Evolutionary conservation across 2,888 invertebrate genomes (phyloP), one percentile per base, ranked within the genome.

Genomic region (Mythimna lalbum): DNA sequence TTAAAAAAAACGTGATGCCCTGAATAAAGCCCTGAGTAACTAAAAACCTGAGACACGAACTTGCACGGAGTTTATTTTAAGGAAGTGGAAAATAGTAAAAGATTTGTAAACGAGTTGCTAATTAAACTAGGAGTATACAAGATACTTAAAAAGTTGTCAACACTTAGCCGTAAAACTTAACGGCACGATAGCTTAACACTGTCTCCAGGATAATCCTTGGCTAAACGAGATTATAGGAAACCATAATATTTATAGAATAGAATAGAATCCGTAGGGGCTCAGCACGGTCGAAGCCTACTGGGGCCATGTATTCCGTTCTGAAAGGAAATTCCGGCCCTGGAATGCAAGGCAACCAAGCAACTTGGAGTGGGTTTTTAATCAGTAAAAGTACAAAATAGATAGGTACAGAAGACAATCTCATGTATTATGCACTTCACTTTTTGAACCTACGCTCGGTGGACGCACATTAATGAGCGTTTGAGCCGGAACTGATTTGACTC

Each of bases 101-200:
- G 36, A 72, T 64, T 71, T 69, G 61, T 52, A 69, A 75, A 62
- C 55, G 57, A 83, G 63, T 83, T 69, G 57, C 36, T 66, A 74
- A 77, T 77, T 75, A 73, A 63, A 69, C 61, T 67, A 43, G 17
- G 19, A 43, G 43, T 43, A 69, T 69, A 75, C 70, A 73, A 81
- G 81, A 61, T 71, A 77, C 81, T 80, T 73, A 77, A 76, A 80
- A 73, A 77, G 55, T 82, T 77, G 63, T 65, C 61, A 80, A 73
- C 81, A 66, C 71, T 70, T 49, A 61, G 61, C 63, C 70, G 33
- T 52, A 19, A 6, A 50, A 67, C 76, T 76, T 36, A 59, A 67
- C 33, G 52, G 27, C 50, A 57, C 19, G 27, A 76, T 69, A 61
- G 21, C 21, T 69, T 55, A 12, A 60, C 12, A 50, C 23, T 69